These are phyloP conservation scores for Epizoanthus stellaris DNA, from an alignment of 92 coral and sea anemone genomes.

Conservation along the genomic window DNA sequence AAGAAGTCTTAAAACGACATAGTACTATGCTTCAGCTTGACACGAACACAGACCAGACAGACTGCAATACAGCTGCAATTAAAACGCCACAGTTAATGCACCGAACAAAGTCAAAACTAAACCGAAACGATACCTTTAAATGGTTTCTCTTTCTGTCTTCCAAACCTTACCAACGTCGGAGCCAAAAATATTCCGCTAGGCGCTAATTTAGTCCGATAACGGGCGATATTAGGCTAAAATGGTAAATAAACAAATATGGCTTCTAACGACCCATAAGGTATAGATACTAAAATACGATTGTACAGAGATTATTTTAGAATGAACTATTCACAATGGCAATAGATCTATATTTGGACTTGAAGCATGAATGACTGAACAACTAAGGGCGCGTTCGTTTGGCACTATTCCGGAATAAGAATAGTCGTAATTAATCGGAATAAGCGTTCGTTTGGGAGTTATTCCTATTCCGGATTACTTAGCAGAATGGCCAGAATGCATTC, in stretches of 20 bases:
- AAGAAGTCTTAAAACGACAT: no score
- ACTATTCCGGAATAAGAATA: no score
- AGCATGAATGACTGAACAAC: background rate
- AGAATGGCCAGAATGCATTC: no score
- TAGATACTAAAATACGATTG: background rate
- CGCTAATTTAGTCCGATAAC: background rate
- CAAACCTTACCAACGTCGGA: background rate
- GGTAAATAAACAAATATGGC: background rate
- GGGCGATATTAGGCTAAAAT: background rate
- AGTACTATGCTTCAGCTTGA: background rate
- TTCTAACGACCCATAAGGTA: background rate
- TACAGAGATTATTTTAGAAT: background rate
- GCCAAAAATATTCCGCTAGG: background rate
- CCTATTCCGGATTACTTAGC: no score
- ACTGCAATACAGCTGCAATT: no score
- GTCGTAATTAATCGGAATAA: no score
- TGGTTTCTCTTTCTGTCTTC: constrained; percentile 1
- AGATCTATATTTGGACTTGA: constrained; percentile 20
- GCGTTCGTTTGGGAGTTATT: no score
- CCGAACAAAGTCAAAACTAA: background rate
- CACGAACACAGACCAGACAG: background rate
- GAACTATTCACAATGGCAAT: background rate
- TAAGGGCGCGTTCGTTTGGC: no score
- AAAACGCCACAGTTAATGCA: background rate
- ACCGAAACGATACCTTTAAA: constrained; percentile 9